Conservation (phyloP, 2,888 invertebrate genomes). For the Volucella zonaria region DNA sequence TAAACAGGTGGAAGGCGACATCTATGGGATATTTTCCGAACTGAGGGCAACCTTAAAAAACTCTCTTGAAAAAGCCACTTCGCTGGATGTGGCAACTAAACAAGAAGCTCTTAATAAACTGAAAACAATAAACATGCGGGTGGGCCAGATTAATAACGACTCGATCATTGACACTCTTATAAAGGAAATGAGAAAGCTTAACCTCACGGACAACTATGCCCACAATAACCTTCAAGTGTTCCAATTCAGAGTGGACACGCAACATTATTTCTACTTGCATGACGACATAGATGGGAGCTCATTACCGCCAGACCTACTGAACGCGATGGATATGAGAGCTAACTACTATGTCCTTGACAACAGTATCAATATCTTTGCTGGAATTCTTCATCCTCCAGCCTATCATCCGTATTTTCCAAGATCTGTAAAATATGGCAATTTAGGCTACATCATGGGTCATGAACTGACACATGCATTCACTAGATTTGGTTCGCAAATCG, state of each 20-base stretch:
- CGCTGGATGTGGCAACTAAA: constrained; percentile 79
- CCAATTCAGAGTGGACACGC: constrained; percentile 74
- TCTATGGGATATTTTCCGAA: constrained; percentile 77
- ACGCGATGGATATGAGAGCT: constrained; percentile 79
- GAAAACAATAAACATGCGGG: constrained; percentile 73
- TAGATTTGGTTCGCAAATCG: constrained; percentile 76
- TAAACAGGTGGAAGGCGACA: constrained; percentile 75
- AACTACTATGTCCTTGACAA: constrained; percentile 80
- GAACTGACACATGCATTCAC: constrained; percentile 81
- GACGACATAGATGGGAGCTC: constrained; percentile 68
- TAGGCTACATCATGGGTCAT: constrained; percentile 80
- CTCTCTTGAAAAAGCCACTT: constrained; percentile 77
- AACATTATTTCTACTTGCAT: constrained; percentile 77
- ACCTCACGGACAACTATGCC: constrained; percentile 76
- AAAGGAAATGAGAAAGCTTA: constrained; percentile 75
- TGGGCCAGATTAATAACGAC: constrained; percentile 77
- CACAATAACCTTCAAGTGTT: constrained; percentile 76
- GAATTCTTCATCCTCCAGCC: constrained; percentile 78
- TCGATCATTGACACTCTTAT: constrained; percentile 75
- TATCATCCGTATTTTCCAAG: constrained; percentile 79
- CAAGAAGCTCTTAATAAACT: constrained; percentile 78
- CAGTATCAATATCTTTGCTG: constrained; percentile 80
- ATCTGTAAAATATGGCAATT: constrained; percentile 79
- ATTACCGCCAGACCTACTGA: constrained; percentile 77
- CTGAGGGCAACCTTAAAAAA: constrained; percentile 76